phyloP scores from a whole-genome alignment of 2,888 invertebrate genomes.

The Allophyes oxyacanthae region DNA sequence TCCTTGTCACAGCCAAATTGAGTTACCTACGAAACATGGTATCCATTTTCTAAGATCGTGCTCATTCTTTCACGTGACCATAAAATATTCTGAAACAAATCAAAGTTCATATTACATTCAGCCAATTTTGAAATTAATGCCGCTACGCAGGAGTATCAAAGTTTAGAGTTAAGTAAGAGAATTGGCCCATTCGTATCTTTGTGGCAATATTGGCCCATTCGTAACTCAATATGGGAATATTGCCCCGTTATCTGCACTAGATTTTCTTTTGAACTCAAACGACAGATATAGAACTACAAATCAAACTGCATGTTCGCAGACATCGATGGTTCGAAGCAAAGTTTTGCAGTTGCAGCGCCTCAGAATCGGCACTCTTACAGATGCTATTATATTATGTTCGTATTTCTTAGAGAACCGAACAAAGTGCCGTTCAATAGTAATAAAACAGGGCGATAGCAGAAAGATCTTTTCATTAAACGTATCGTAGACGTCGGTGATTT shows the following conservation, averaged over 20 bases:
- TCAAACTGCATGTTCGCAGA: too few species aligned
- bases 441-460: conserved; percentile 76
- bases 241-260: conserved; percentile 29
- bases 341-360: conserved; percentile 56
- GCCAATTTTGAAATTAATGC: not conserved
- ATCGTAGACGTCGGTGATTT: conserved; percentile 83
- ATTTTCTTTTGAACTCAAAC: conserved; percentile 62
- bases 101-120: conserved; percentile 26
- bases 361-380: conserved; percentile 57
- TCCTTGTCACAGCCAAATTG: conserved; percentile 65
- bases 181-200: too few species aligned
- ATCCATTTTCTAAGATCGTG: conserved; percentile 56
- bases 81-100: conserved; percentile 74
- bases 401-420: conserved; percentile 60
- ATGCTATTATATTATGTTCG: conserved; percentile 50
- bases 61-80: conserved; percentile 63
- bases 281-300: conserved; percentile 59
- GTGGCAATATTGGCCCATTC: conserved; percentile 13
- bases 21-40: conserved; percentile 58
- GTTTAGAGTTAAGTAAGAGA: too few species aligned
- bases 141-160: too few species aligned
- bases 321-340: conserved; percentile 53
- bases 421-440: conserved; percentile 69
- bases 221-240: too few species aligned
- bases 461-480: conserved; percentile 86